Evolutionary conservation across 2,113 vertebrate genomes (phyloP), one percentile per base, ranked within the genome.

Genomic region (Ellobius talpinus): DNA sequence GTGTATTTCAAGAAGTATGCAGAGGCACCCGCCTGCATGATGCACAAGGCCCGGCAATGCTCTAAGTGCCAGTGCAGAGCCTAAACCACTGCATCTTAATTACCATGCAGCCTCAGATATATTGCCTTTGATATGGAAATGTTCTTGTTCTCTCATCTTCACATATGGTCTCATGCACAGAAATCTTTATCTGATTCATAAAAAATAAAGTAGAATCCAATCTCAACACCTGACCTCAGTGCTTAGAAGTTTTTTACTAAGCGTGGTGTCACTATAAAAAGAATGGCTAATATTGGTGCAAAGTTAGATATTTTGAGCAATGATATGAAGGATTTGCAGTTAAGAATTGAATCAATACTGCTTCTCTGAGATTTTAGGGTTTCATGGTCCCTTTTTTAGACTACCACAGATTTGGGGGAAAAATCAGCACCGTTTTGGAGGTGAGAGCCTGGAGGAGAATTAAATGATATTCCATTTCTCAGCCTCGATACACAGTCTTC

Each of bases 81-180:
- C 98, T 98, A 99, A 99, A 99, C 99, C 99, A 99, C 98, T 99
- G 99, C 99, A 99, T 99, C 99, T 99, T 99, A 99, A 99, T 99
- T 99, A 99, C 99, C 99, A 99, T 99, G 99, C 99, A 98, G 98
- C 98, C 98, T 98, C 99, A 99, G 99, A 99, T 99, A 99, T 98
- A 97, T 99, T 98, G 98, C 98, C 99, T 99, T 99, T 99, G 99
- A 99, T 99, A 99, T 99, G 99, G 99, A 99, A 99, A 99, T 99
- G 97, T 98, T 98, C 98, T 98, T 99, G 98, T 98, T 98, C 98
- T 99, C 99, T 98, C 99, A 99, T 99, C 99, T 99, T 99, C 99
- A 99, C 99, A 99, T 99, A 98, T 98, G 96, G 99, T 98, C 98
- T 99, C 98, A 99, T 98, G 99, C 98, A 99, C 99, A 99, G 99